Evolutionary conservation across 2,113 vertebrate genomes (phyloP), one percentile per base, ranked within the genome.

Genomic region (Engystomops pustulosus): DNA sequence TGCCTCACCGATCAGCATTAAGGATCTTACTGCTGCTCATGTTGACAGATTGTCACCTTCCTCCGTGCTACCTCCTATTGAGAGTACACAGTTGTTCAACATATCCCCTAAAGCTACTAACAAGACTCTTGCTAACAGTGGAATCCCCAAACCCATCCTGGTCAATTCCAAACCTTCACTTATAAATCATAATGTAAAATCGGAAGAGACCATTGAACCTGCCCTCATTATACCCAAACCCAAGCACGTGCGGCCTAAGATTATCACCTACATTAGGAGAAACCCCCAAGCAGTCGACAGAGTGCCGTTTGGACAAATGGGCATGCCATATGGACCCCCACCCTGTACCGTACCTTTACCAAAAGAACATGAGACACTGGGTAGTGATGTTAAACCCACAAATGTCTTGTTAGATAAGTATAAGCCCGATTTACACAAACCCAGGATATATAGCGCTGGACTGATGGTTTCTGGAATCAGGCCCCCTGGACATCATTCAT

Each of bases 211-310:
- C 7, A 51, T 81, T 0, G 94, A 95, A 53, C 77, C 93, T 0
- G 95, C 94, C 87, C 91, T 93, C 14, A 79, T 93, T 10, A 65
- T 92, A 36, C 94, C 94, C 12, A 98, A 95, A 70, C 95, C 95
- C 82, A 98, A 98, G 89, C 95, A 95, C 0, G 94, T 97, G 70
- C 92, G 97, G 55, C 97, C 97, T 47, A 99, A 98, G 92, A 99
- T 99, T 86, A 99, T 99, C 88, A 99, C 98, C 0, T 99, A 96
- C 20, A 94, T 99, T 12, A 91, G 97, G 47, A 96, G 96, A 81
- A 96, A 87, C 70, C 93, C 95, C 1, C 96, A 94, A 84, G 89
- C 90, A 0, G 92, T 96, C 18, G 86, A 92, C 58, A 93, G 92
- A 77, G 90, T 91, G 0, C 85, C 94, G 0, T 91, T 94, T 30